A percentile compares a stretch with the other conserved stretches of the same genome.
Evolutionary conservation across 2,888 invertebrate species (phyloP).

Genomic region (Chalcosyrphus nemorum): DNA sequence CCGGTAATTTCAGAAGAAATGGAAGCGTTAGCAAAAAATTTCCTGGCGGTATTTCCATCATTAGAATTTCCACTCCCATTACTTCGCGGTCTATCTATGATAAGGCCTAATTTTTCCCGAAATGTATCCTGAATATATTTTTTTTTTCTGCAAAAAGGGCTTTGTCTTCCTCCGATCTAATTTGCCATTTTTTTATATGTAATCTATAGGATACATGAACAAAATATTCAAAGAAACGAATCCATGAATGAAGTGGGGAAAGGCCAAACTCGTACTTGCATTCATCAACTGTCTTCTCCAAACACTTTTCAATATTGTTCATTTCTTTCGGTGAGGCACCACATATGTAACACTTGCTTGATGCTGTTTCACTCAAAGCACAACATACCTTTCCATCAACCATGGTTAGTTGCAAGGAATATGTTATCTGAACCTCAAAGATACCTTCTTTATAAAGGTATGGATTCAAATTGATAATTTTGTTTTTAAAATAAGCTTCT

Average conservation of each 20-base stretch:
- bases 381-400: too few relatives aligned
- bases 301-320: background rate
- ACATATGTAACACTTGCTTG: too few relatives aligned
- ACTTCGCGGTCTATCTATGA: background rate
- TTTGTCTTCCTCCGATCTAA: background rate
- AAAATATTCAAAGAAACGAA: too few relatives aligned
- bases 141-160: too few relatives aligned
- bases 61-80: background rate
- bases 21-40: too few relatives aligned
- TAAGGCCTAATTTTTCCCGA: too few relatives aligned
- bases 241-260: background rate
- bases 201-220: background rate
- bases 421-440: background rate
- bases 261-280: too few relatives aligned
- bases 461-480: background rate
- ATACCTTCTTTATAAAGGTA: background rate
- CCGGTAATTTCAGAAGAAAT: too few relatives aligned
- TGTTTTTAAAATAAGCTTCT: background rate
- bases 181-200: background rate
- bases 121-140: background rate
- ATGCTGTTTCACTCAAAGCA: too few relatives aligned
- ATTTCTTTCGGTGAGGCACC: too few relatives aligned
- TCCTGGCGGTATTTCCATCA: too few relatives aligned
- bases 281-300: background rate
- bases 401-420: conserved; percentile 4